Evolutionary conservation across 2,888 invertebrate species (phyloP).

Genomic region (Parnassius glacialis): DNA sequence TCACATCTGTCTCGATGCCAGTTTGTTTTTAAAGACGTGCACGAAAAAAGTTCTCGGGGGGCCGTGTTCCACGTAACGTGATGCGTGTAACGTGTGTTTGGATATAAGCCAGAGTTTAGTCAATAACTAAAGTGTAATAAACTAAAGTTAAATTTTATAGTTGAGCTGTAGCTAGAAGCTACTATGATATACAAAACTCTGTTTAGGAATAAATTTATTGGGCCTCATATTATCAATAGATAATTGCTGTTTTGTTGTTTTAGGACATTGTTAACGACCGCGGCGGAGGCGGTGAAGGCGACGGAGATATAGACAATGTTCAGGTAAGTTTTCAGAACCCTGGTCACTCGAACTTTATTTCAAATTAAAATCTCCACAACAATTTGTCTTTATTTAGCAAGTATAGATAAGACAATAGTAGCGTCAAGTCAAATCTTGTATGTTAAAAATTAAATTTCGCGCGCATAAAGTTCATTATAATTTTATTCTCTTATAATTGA

Average conservation of each 20-base stretch:
- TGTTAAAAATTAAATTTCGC: too few relatives aligned
- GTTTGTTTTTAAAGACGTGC: background rate
- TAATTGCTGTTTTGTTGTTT: slow-evolving; percentile 29
- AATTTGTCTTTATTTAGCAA: too few relatives aligned
- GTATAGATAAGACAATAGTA: too few relatives aligned
- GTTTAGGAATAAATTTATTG: background rate
- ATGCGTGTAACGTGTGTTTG: slow-evolving; percentile 4
- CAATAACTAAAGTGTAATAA: slow-evolving; percentile 11
- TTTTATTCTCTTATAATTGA: too few relatives aligned
- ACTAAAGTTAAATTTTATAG: background rate
- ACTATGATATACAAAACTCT: too few relatives aligned
- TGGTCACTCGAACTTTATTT: too few relatives aligned
- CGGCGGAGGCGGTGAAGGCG: slow-evolving; percentile 68
- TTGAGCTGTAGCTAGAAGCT: background rate
- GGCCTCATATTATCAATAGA: background rate
- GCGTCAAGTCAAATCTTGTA: too few relatives aligned
- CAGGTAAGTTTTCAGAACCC: slow-evolving; percentile 46
- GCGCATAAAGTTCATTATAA: too few relatives aligned
- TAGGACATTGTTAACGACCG: slow-evolving; percentile 74
- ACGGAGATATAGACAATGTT: slow-evolving; percentile 56
- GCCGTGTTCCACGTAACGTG: background rate
- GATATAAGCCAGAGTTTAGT: slow-evolving; percentile 14
- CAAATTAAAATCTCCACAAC: too few relatives aligned
- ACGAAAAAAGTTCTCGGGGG: background rate
- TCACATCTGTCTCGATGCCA: background rate